These are phyloP conservation scores for Lycocerus yunnanus DNA, from an alignment of 2,888 invertebrate species.

Conservation along the genomic window DNA sequence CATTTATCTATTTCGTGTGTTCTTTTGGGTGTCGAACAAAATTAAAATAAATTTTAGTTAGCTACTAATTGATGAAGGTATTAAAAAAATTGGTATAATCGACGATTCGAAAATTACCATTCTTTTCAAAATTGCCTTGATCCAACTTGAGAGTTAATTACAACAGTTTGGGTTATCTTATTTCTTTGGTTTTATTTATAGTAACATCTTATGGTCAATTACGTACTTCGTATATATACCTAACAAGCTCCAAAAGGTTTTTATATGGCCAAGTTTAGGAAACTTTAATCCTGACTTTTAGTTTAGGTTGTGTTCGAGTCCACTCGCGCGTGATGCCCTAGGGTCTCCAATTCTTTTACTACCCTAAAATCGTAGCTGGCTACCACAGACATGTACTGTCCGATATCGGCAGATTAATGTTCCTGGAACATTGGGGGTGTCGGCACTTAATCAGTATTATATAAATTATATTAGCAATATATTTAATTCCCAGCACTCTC, in stretches of 20 bases:
- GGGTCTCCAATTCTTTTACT: conserved; percentile 15
- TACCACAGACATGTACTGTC: conserved; percentile 12
- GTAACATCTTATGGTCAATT: background rate
- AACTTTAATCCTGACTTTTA: conserved; percentile 8
- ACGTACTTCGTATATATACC: background rate
- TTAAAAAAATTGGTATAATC: background rate
- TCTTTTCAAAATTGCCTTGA: background rate
- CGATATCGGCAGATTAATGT: conserved; percentile 34
- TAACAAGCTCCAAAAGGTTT: conserved; percentile 1
- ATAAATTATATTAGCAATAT: conserved; percentile 24
- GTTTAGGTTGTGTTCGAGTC: conserved; percentile 1
- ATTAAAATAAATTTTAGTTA: background rate
- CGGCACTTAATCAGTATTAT: conserved; percentile 34
- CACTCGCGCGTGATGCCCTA: conserved; percentile 12
- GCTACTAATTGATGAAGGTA: background rate
- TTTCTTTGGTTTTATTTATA: background rate
- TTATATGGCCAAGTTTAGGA: background rate
- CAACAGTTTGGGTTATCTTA: background rate
- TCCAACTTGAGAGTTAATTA: background rate
- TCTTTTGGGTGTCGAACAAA: background rate
- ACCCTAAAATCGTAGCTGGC: conserved; percentile 9
- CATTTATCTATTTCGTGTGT: background rate
- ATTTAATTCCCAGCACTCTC: conserved; percentile 15
- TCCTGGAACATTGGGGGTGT: conserved; percentile 30
- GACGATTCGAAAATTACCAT: background rate